Evolutionary conservation across 2,888 invertebrate genomes (phyloP).

Genomic region (Calephelis perditalis): DNA sequence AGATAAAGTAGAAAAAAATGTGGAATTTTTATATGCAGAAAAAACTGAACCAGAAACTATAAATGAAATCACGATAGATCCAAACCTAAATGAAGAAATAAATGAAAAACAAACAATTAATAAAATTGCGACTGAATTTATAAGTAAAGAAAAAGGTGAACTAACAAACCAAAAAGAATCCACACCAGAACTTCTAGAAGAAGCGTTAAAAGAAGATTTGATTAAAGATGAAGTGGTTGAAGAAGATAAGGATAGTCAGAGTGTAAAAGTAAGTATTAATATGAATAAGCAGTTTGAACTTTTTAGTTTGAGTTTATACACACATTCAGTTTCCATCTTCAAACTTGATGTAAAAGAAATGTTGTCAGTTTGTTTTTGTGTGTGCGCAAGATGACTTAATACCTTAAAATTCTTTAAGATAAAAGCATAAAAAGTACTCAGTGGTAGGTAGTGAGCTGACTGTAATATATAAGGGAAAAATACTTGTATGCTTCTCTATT

Average conservation of each 20-base stretch:
- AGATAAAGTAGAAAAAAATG: slow-evolving; percentile 27
- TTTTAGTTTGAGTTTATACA: too few species aligned
- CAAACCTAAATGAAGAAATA: slow-evolving; percentile 44
- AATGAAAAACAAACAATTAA: slow-evolving; percentile 29
- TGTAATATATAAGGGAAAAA: too few species aligned
- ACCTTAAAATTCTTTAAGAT: too few species aligned
- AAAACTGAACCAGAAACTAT: slow-evolving; percentile 29
- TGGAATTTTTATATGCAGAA: slow-evolving; percentile 50
- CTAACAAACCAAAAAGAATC: slow-evolving; percentile 42
- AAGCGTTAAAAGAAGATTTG: slow-evolving; percentile 51
- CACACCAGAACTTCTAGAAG: slow-evolving; percentile 57
- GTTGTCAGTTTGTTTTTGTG: too few species aligned
- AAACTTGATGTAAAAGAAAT: too few species aligned
- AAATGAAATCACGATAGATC: slow-evolving; percentile 15
- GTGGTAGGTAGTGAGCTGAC: too few species aligned
- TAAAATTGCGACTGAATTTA: slow-evolving; percentile 31
- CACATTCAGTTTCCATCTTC: too few species aligned
- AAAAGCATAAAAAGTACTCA: too few species aligned
- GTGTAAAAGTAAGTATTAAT: slow-evolving; percentile 57
- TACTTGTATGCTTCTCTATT: too few species aligned
- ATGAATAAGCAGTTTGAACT: not conserved
- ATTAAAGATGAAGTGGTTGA: slow-evolving; percentile 37
- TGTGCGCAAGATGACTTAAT: too few species aligned
- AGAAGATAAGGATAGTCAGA: slow-evolving; percentile 53
- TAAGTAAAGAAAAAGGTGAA: slow-evolving; percentile 43